Evolutionary conservation across 30 jellyfish, hydroid and myxozoan species (phyloP).

Genomic region (Mastigias papua): DNA sequence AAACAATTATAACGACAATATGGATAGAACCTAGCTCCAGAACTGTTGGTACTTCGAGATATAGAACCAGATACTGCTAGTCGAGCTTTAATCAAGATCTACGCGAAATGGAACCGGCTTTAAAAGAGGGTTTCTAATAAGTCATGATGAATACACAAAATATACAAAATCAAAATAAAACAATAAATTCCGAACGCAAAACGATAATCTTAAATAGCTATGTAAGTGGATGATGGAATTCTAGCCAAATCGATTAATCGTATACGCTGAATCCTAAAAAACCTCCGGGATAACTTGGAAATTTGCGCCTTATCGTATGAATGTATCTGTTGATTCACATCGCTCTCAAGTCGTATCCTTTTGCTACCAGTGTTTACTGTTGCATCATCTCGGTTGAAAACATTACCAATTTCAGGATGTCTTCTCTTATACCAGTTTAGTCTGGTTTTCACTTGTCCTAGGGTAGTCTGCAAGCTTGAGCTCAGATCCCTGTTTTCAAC

Average conservation of each 20-base stretch:
- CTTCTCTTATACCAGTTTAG: neutral
- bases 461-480: neutral
- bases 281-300: neutral
- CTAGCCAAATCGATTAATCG: slow-evolving; percentile 37
- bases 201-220: slow-evolving; percentile 2
- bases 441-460: neutral
- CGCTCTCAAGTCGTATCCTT: neutral
- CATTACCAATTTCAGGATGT: neutral
- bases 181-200: no score
- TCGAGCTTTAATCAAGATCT: no score
- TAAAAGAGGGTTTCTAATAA: no score
- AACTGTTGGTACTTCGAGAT: no score
- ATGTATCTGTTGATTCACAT: neutral
- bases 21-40: no score
- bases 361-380: neutral
- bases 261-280: neutral
- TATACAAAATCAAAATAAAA: neutral
- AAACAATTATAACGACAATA: no score
- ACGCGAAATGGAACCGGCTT: no score
- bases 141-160: neutral
- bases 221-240: slow-evolving; percentile 16
- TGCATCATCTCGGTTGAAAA: neutral
- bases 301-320: neutral
- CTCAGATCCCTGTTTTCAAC: neutral
- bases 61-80: no score